Evolutionary conservation across 1,140 invertebrate species (phyloP).

Genomic region (Euura saliciscinereae): DNA sequence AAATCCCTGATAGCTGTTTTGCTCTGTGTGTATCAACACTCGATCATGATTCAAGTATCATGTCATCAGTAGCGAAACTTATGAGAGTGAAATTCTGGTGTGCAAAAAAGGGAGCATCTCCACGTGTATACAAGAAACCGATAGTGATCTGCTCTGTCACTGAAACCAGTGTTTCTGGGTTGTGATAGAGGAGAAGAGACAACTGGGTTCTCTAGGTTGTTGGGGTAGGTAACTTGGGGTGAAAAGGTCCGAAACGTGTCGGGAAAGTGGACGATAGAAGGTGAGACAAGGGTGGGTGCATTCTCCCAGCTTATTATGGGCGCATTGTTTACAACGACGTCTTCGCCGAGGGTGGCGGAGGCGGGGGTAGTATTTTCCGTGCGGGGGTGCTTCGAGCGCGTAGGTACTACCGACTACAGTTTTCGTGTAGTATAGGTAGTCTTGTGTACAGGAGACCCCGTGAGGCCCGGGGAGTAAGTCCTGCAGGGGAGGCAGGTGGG

Average conservation of each 20-base stretch:
- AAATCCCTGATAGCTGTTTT: too few species aligned
- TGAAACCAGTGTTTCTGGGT: neutral
- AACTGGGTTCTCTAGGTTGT: neutral
- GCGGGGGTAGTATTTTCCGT: neutral
- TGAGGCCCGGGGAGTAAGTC: neutral
- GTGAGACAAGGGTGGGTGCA: neutral
- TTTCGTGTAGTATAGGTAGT: too few species aligned
- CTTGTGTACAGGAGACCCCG: neutral
- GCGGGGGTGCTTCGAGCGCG: neutral
- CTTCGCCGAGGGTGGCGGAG: neutral
- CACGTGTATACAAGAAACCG: too few species aligned
- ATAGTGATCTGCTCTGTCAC: neutral
- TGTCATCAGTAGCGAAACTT: too few species aligned
- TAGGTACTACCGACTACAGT: too few species aligned
- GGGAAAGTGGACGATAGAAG: neutral
- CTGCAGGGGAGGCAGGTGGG: neutral
- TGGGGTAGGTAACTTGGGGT: neutral
- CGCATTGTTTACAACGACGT: slow-evolving; percentile 15
- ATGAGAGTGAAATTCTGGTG: too few species aligned
- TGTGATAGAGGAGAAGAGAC: neutral
- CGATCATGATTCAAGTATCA: too few species aligned
- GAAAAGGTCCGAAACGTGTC: neutral
- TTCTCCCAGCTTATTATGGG: slow-evolving; percentile 15
- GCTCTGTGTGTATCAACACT: too few species aligned
- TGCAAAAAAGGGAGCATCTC: too few species aligned